A percentile compares a stretch with the other conserved stretches of the same genome.
Conservation (phyloP, 2,113 vertebrate genomes). For the Myrmophylax atrothorax region DNA sequence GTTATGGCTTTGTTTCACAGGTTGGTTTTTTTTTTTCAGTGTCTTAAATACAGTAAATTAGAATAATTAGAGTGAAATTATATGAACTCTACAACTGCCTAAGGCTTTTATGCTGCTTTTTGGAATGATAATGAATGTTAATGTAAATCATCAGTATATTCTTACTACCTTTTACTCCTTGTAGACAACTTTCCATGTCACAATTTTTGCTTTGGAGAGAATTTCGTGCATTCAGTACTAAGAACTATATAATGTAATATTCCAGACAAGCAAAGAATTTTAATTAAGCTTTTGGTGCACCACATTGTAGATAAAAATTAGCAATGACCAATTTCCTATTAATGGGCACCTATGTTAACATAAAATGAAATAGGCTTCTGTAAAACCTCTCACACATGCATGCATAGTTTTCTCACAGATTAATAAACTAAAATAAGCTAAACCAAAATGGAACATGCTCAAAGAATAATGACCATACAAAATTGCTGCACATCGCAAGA, state of each 20-base stretch:
- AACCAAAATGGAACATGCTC: background rate
- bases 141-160: conserved; percentile 68
- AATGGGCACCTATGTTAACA: background rate
- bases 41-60: conserved; percentile 75
- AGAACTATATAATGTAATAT: conserved; percentile 6
- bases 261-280: conserved; percentile 25
- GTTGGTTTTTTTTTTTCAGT: conserved; percentile 41
- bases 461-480: background rate
- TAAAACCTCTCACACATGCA: background rate
- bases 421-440: background rate
- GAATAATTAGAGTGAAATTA: conserved; percentile 70
- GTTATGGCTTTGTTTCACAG: conserved; percentile 47
- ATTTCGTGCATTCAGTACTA: conserved; percentile 4
- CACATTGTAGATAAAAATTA: conserved; percentile 50
- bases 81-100: conserved; percentile 54
- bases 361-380: background rate
- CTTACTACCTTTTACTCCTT: conserved; percentile 30
- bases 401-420: background rate
- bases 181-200: conserved; percentile 35
- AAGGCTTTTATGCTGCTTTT: conserved; percentile 59
- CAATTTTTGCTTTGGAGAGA: conserved; percentile 47
- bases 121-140: conserved; percentile 65
- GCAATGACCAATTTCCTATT: conserved; percentile 5
- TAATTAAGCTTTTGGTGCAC: conserved; percentile 65
- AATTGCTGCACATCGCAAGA: background rate